These are phyloP conservation scores for Hydractinia echinata DNA, from an alignment of 30 jellyfish, hydroid and myxozoan species.

Conservation along the genomic window DNA sequence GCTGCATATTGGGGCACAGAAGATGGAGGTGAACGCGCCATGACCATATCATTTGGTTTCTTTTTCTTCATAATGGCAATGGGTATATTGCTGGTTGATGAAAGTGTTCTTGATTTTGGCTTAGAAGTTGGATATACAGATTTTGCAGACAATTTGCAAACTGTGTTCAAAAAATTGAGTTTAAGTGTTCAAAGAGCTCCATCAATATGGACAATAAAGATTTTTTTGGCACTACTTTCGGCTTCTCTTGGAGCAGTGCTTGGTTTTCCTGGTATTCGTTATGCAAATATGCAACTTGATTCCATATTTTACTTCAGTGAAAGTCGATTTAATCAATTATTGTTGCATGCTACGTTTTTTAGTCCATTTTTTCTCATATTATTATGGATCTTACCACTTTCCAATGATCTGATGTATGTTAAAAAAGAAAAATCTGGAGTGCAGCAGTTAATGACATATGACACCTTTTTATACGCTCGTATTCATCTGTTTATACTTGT, in stretches of 20 bases:
- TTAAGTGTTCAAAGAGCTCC: conserved; percentile 58
- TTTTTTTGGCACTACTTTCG: conserved; percentile 60
- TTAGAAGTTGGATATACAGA: conserved; percentile 54
- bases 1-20: conserved; percentile 87
- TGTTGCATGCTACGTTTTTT: conserved; percentile 60
- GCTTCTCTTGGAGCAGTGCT: conserved; percentile 78
- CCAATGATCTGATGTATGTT: conserved; percentile 36
- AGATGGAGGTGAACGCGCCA: conserved; percentile 90
- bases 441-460: conserved; percentile 23
- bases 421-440: conserved; percentile 18
- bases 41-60: conserved; percentile 82
- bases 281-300: conserved; percentile 84
- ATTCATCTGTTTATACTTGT: conserved; percentile 18
- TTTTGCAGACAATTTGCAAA: conserved; percentile 32
- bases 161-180: neutral
- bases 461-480: conserved; percentile 23
- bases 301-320: conserved; percentile 32
- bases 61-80: conserved; percentile 72
- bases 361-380: conserved; percentile 59
- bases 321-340: conserved; percentile 10
- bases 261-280: conserved; percentile 95
- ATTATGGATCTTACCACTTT: conserved; percentile 83
- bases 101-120: conserved; percentile 83
- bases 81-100: conserved; percentile 87
- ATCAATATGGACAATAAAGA: conserved; percentile 85